A percentile compares a stretch with the other conserved stretches of the same genome.
Conservation (phyloP, 1,140 invertebrate species). For the Halictus rubicundus region DNA sequence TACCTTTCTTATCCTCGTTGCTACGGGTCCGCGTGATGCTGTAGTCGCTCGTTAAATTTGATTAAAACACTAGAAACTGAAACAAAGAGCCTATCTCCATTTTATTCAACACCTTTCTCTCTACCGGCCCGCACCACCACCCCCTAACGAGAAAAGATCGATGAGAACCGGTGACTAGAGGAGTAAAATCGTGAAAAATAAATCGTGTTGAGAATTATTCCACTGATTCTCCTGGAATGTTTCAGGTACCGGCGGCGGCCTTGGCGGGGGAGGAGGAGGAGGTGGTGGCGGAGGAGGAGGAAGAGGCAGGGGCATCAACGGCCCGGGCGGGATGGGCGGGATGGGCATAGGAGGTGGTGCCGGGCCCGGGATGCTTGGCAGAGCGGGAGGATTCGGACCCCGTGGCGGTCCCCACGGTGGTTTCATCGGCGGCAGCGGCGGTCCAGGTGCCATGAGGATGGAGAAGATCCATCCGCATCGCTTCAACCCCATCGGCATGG, state of each 20-base stretch:
- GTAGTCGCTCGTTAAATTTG: constrained; percentile 62
- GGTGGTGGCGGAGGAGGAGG: constrained; percentile 66
- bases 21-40: constrained; percentile 44
- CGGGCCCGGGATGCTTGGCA: constrained; percentile 56
- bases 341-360: constrained; percentile 68
- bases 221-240: background rate
- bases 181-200: too few species aligned
- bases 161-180: too few species aligned
- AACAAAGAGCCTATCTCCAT: constrained; percentile 20
- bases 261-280: constrained; percentile 65
- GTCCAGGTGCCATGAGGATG: constrained; percentile 79
- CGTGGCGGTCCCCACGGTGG: constrained; percentile 72
- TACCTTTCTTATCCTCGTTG: constrained; percentile 60
- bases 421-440: constrained; percentile 69
- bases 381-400: constrained; percentile 63
- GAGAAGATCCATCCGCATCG: constrained; percentile 80
- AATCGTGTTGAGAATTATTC: too few species aligned
- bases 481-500: constrained; percentile 79
- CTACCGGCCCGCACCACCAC: background rate
- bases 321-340: constrained; percentile 67
- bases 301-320: constrained; percentile 59
- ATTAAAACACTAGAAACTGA: constrained; percentile 64
- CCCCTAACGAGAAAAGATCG: too few species aligned
- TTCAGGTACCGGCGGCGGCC: constrained; percentile 41
- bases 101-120: constrained; percentile 30